phyloP scores from a whole-genome alignment of 2,888 invertebrate genomes.

The Gonocerus acuteangulatus region DNA sequence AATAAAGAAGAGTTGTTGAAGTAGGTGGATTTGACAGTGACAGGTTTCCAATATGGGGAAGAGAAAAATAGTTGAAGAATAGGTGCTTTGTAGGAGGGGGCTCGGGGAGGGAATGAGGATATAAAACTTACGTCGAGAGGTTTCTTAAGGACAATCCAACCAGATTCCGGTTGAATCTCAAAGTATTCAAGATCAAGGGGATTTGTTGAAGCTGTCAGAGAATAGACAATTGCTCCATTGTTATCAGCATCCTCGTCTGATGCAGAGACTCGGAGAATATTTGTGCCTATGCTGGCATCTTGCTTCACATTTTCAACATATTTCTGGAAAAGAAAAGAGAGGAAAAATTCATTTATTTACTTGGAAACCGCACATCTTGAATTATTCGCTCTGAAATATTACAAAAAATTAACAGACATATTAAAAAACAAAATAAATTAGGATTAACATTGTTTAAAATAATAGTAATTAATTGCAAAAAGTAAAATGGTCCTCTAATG shows the following conservation, averaged over 20 bases:
- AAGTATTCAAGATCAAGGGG: conserved; percentile 89
- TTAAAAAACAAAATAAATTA: too few relatives aligned
- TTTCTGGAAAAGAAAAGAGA: conserved; percentile 60
- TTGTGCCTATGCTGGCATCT: conserved; percentile 90
- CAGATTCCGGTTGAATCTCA: conserved; percentile 91
- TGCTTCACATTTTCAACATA: conserved; percentile 95
- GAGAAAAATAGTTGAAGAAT: background rate
- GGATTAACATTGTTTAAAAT: too few relatives aligned
- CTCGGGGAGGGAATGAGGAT: background rate
- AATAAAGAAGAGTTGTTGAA: conserved; percentile 17
- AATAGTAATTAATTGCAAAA: too few relatives aligned
- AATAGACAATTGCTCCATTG: conserved; percentile 90
- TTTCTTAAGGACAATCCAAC: conserved; percentile 93
- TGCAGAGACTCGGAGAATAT: conserved; percentile 87
- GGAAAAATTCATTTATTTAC: background rate
- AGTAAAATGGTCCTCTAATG: too few relatives aligned
- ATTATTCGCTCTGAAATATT: too few relatives aligned
- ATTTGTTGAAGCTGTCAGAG: conserved; percentile 80
- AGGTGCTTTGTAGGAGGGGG: background rate
- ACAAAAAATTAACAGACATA: too few relatives aligned
- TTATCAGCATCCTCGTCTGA: conserved; percentile 95
- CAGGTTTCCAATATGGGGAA: background rate
- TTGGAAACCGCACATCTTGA: too few relatives aligned
- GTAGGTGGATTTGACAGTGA: background rate
- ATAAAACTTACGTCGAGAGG: conserved; percentile 84